These are phyloP conservation scores for Pitangus sulphuratus DNA, from an alignment of 2,797 vertebrate species.

Conservation along the genomic window DNA sequence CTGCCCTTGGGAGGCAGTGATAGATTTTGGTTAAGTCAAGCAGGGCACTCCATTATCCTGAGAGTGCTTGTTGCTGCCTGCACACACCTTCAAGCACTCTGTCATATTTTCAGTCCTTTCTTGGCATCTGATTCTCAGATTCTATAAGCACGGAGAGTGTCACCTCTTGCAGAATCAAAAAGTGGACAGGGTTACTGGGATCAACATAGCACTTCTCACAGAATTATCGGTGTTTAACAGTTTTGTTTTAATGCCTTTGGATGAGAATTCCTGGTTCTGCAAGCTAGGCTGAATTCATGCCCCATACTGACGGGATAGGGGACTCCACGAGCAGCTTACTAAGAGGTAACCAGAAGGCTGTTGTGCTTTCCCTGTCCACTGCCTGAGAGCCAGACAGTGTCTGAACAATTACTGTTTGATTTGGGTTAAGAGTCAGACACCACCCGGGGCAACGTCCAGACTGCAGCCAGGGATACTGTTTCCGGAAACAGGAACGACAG, in stretches of 20 bases:
- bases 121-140: background rate
- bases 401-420: slow-evolving; percentile 40
- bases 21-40: background rate
- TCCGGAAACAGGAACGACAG: slow-evolving; percentile 25
- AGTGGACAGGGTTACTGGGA: background rate
- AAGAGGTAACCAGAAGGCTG: background rate
- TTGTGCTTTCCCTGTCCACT: background rate
- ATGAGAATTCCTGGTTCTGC: background rate
- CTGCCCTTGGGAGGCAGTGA: background rate
- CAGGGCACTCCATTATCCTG: background rate
- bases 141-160: background rate
- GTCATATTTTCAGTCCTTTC: background rate
- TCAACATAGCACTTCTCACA: background rate
- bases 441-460: slow-evolving; percentile 40
- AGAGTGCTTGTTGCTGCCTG: background rate
- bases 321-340: background rate
- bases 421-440: slow-evolving; percentile 64
- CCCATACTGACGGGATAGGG: accelerated
- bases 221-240: background rate
- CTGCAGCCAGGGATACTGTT: background rate
- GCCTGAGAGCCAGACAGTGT: slow-evolving; percentile 30
- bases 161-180: background rate
- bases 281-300: background rate
- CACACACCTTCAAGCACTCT: background rate
- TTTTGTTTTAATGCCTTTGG: background rate